phyloP scores from a whole-genome alignment of 2,888 invertebrate genomes.

The Hololepta plana region DNA sequence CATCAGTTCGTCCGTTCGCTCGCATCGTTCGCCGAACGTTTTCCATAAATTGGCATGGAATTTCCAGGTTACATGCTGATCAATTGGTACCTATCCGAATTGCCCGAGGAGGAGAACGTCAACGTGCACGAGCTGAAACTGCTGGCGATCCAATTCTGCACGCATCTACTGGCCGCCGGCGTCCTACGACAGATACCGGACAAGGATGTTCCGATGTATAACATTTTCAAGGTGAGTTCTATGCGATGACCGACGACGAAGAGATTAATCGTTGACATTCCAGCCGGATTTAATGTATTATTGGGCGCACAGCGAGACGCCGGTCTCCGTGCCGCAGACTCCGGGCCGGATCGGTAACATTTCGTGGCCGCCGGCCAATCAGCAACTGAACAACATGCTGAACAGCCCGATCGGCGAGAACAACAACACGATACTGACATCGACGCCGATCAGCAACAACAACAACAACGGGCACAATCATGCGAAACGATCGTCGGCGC shows the following conservation, averaged over 20 bases:
- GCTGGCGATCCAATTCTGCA: slow-evolving; percentile 69
- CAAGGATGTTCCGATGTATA: slow-evolving; percentile 46
- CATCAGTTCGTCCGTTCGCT: slow-evolving; percentile 1
- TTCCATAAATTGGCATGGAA: slow-evolving; percentile 9
- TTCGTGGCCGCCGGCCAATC: slow-evolving; percentile 56
- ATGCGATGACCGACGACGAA: background rate
- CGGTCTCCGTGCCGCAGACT: slow-evolving; percentile 44
- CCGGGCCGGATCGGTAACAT: slow-evolving; percentile 56
- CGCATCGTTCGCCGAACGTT: slow-evolving; percentile 6
- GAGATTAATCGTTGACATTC: too few species aligned
- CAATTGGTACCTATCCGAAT: slow-evolving; percentile 72
- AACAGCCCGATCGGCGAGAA: slow-evolving; percentile 17
- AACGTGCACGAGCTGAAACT: slow-evolving; percentile 55
- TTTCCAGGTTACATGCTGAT: slow-evolving; percentile 77
- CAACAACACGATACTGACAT: slow-evolving; percentile 13
- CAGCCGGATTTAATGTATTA: slow-evolving; percentile 83
- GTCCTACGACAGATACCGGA: slow-evolving; percentile 66
- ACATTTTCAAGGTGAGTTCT: slow-evolving; percentile 48
- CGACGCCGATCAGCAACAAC: slow-evolving; percentile 14
- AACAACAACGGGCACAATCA: slow-evolving; percentile 7
- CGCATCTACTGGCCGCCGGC: slow-evolving; percentile 72
- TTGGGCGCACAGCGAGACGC: slow-evolving; percentile 68
- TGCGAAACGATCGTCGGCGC: slow-evolving; percentile 16
- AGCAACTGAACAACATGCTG: too few species aligned
- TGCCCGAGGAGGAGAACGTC: slow-evolving; percentile 49